These are phyloP conservation scores for Furcula furcula DNA, from an alignment of 2,888 invertebrate species.

Conservation along the genomic window DNA sequence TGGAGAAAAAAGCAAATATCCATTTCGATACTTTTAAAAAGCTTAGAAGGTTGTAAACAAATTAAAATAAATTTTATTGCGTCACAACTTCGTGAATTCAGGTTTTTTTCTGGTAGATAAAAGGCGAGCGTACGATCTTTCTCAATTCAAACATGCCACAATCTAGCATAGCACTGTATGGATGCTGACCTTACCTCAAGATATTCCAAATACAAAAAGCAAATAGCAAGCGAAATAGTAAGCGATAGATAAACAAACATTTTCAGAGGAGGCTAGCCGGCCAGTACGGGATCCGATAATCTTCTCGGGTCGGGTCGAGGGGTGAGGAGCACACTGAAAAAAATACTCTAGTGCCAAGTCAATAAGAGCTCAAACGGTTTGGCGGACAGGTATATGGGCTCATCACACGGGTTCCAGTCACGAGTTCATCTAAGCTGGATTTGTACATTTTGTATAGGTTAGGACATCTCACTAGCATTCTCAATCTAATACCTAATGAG, in stretches of 20 bases:
- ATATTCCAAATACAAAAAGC: slow-evolving; percentile 41
- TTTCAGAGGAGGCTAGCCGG: slow-evolving; percentile 82
- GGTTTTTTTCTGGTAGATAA: slow-evolving; percentile 6
- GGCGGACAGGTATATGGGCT: slow-evolving; percentile 56
- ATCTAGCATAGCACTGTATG: slow-evolving; percentile 42
- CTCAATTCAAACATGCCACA: slow-evolving; percentile 32
- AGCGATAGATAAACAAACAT: slow-evolving; percentile 72
- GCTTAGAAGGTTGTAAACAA: slow-evolving; percentile 16
- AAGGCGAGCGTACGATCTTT: slow-evolving; percentile 9
- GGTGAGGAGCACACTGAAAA: slow-evolving; percentile 82
- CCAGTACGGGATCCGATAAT: slow-evolving; percentile 69
- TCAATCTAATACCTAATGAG: slow-evolving; percentile 75
- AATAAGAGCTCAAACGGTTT: slow-evolving; percentile 72
- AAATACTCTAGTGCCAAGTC: slow-evolving; percentile 81
- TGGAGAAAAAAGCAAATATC: slow-evolving; percentile 29
- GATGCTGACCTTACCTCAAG: slow-evolving; percentile 39
- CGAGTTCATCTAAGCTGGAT: slow-evolving; percentile 32
- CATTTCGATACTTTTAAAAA: slow-evolving; percentile 11
- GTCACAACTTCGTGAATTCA: slow-evolving; percentile 20
- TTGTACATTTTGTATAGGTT: slow-evolving; percentile 36
- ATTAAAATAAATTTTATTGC: background rate
- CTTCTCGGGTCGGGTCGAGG: slow-evolving; percentile 82
- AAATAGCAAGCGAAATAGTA: slow-evolving; percentile 65
- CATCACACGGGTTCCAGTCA: slow-evolving; percentile 36
- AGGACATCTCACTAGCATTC: slow-evolving; percentile 77